A percentile compares a stretch with the other conserved stretches of the same genome.
These are phyloP conservation scores for Hirundo rustica DNA, from an alignment of 2,797 vertebrate species.

Conservation along the genomic window DNA sequence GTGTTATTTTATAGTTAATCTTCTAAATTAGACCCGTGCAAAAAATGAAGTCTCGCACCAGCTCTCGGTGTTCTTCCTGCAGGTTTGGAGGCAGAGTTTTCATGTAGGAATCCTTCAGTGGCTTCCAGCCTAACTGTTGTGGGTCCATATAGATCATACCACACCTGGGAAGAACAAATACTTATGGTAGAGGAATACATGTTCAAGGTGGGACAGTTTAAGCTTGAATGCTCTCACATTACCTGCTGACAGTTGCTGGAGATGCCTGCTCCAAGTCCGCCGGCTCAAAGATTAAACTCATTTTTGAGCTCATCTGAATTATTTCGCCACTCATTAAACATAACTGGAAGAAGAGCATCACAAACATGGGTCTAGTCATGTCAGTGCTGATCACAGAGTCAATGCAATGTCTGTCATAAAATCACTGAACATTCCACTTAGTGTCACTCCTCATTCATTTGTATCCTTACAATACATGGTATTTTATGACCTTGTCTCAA, in stretches of 20 bases:
- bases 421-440: not conserved
- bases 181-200: not conserved
- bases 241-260: constrained; percentile 96
- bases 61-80: constrained; percentile 76
- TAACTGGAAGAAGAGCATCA: constrained; percentile 76
- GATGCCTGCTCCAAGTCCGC: constrained; percentile 93
- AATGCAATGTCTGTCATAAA: not conserved
- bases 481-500: not conserved
- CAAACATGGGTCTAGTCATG: not conserved
- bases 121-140: constrained; percentile 89
- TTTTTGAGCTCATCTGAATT: constrained; percentile 94
- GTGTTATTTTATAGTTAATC: not conserved
- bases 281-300: constrained; percentile 94
- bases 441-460: not conserved
- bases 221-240: not conserved
- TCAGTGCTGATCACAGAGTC: not conserved
- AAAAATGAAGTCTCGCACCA: constrained; percentile 76
- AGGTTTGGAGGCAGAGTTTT: constrained; percentile 83
- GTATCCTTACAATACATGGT: not conserved
- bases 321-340: constrained; percentile 98
- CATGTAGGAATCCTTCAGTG: constrained; percentile 92
- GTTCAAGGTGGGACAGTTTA: not conserved
- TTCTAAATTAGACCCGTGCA: not conserved
- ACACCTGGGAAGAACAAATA: constrained; percentile 79
- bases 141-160: constrained; percentile 98